These are phyloP conservation scores for Florisuga fusca DNA, from an alignment of 2,797 vertebrate species.

Conservation along the genomic window DNA sequence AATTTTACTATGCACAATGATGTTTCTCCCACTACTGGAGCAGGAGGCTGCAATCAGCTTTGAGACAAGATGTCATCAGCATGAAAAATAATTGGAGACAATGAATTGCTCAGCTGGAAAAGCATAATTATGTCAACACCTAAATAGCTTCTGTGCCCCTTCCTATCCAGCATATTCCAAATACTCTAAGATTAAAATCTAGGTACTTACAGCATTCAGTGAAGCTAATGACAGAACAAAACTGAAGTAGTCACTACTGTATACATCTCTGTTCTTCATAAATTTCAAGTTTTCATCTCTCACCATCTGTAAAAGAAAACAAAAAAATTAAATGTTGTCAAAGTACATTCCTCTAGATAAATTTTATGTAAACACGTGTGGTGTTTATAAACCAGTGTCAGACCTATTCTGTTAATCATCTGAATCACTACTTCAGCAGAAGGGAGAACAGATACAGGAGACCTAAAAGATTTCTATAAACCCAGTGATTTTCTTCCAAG, in stretches of 20 bases:
- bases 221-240: conserved; percentile 96
- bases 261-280: conserved; percentile 98
- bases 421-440: not conserved
- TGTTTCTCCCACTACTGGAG: not conserved
- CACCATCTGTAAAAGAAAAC: conserved; percentile 86
- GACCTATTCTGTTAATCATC: not conserved
- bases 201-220: conserved; percentile 90
- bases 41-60: not conserved
- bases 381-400: not conserved
- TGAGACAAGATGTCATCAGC: not conserved
- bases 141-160: not conserved
- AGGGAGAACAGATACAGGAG: not conserved
- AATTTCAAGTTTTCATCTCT: conserved; percentile 98
- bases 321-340: not conserved
- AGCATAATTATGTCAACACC: not conserved
- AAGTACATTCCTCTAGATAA: not conserved
- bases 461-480: not conserved
- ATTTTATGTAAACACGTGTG: not conserved
- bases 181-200: not conserved
- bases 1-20: not conserved
- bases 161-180: not conserved
- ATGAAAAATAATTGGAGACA: not conserved
- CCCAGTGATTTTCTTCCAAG: not conserved
- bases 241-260: conserved; percentile 98
- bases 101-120: not conserved